These are phyloP conservation scores for Steatocranus sp. DNA, from an alignment of 2,797 vertebrate genomes.

Conservation along the genomic window DNA sequence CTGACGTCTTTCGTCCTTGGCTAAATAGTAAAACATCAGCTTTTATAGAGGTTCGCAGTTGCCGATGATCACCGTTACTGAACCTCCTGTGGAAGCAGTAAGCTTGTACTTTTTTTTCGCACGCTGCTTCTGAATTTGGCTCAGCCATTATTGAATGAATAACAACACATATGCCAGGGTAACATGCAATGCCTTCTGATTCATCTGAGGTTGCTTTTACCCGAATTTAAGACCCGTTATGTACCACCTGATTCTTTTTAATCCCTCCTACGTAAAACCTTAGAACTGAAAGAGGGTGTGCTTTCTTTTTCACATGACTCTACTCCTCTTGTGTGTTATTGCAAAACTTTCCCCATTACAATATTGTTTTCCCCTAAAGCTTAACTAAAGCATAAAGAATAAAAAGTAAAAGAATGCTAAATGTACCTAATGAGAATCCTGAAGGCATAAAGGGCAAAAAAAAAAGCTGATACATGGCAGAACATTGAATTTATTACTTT, in stretches of 20 bases:
- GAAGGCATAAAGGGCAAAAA: too few relatives aligned
- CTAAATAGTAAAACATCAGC: neutral
- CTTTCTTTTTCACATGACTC: neutral
- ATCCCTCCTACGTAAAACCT: neutral
- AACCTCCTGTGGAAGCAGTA: neutral
- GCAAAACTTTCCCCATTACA: neutral
- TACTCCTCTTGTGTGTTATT: neutral
- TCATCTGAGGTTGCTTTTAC: neutral
- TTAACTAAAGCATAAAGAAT: neutral
- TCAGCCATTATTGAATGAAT: neutral
- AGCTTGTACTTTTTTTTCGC: neutral
- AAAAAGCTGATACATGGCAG: neutral
- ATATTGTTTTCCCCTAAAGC: neutral
- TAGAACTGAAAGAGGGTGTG: neutral
- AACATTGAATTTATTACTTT: slow-evolving; percentile 74
- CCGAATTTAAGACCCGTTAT: neutral
- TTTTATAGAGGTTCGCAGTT: neutral
- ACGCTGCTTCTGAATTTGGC: neutral
- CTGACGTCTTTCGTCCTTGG: fast-evolving
- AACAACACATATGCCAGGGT: neutral
- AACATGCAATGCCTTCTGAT: neutral
- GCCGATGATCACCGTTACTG: neutral
- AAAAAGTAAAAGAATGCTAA: neutral
- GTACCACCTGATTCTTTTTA: neutral
- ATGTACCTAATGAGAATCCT: neutral